phyloP scores from a whole-genome alignment of 1,140 invertebrate species.

The Drosophila lowei region DNA sequence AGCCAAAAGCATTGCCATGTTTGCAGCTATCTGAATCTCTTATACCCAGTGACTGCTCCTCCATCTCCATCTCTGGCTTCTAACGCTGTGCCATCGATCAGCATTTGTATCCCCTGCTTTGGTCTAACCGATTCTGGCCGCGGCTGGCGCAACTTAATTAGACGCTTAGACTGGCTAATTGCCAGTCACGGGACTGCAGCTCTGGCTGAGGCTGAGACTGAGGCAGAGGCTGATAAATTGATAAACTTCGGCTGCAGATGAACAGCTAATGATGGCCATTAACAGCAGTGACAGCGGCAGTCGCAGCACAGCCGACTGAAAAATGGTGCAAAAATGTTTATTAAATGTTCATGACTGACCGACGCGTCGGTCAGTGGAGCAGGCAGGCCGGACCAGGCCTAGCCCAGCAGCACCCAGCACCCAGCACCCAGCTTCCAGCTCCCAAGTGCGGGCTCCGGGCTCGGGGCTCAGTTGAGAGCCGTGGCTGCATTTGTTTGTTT shows the following conservation, averaged over 20 bases:
- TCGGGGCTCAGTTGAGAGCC: slow-evolving; percentile 16
- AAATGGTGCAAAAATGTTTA: slow-evolving; percentile 79
- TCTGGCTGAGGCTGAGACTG: not conserved
- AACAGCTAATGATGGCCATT: slow-evolving; percentile 79
- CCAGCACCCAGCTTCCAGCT: slow-evolving; percentile 17
- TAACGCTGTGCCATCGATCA: slow-evolving; percentile 55
- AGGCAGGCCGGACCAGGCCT: slow-evolving; percentile 2
- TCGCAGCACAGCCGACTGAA: slow-evolving; percentile 44
- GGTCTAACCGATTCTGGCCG: too few relatives aligned
- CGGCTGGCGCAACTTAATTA: slow-evolving; percentile 73
- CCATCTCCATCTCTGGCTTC: slow-evolving; percentile 2
- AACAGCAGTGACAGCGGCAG: slow-evolving; percentile 49
- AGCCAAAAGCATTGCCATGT: slow-evolving; percentile 6
- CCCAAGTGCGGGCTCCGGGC: not conserved
- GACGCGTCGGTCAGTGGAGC: slow-evolving; percentile 43
- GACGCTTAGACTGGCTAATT: slow-evolving; percentile 75
- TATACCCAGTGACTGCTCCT: not conserved
- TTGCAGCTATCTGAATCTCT: slow-evolving; percentile 4
- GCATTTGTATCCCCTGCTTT: slow-evolving; percentile 56
- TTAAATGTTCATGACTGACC: slow-evolving; percentile 68
- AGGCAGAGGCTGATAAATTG: slow-evolving; percentile 64
- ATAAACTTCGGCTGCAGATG: slow-evolving; percentile 70
- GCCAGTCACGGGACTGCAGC: slow-evolving; percentile 39
- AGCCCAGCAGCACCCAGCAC: slow-evolving; percentile 37
- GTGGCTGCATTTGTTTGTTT: slow-evolving; percentile 55